Conservation (phyloP, 1,140 invertebrate genomes). For the Venturia canescens region DNA sequence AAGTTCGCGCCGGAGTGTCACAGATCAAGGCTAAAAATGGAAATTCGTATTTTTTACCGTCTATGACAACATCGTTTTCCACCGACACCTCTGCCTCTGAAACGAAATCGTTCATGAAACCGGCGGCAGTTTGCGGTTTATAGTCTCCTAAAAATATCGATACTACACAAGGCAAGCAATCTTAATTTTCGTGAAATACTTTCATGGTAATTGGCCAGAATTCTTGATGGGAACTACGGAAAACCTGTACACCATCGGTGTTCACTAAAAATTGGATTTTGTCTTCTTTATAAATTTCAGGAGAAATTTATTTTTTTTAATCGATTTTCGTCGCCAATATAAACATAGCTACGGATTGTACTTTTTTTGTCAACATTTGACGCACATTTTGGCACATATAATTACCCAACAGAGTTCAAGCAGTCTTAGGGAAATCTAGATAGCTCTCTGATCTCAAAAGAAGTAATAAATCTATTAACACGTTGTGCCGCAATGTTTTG, state of each 20-base stretch:
- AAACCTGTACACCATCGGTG: slow-evolving; percentile 51
- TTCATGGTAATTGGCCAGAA: slow-evolving; percentile 50
- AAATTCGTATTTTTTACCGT: slow-evolving; percentile 32
- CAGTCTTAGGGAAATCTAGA: neutral
- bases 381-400: neutral
- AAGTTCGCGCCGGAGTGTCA: slow-evolving; percentile 48
- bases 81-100: slow-evolving; percentile 33
- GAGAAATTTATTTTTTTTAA: slow-evolving; percentile 45
- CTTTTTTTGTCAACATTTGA: neutral
- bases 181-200: slow-evolving; percentile 42
- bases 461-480: neutral
- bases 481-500: too few species aligned
- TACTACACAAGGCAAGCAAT: slow-evolving; percentile 44
- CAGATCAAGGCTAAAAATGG: slow-evolving; percentile 45
- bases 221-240: slow-evolving; percentile 48
- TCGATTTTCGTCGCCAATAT: slow-evolving; percentile 47
- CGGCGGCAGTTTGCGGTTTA: slow-evolving; percentile 38
- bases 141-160: slow-evolving; percentile 48
- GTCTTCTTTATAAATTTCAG: slow-evolving; percentile 40
- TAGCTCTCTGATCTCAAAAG: neutral
- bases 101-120: slow-evolving; percentile 41
- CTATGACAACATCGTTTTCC: slow-evolving; percentile 20
- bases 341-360: slow-evolving; percentile 43
- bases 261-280: slow-evolving; percentile 52
- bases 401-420: neutral